A percentile compares a stretch with the other conserved stretches of the same genome.
Evolutionary conservation across 2,797 vertebrate genomes (phyloP).

Genomic region (Setipinna tenuifilis): DNA sequence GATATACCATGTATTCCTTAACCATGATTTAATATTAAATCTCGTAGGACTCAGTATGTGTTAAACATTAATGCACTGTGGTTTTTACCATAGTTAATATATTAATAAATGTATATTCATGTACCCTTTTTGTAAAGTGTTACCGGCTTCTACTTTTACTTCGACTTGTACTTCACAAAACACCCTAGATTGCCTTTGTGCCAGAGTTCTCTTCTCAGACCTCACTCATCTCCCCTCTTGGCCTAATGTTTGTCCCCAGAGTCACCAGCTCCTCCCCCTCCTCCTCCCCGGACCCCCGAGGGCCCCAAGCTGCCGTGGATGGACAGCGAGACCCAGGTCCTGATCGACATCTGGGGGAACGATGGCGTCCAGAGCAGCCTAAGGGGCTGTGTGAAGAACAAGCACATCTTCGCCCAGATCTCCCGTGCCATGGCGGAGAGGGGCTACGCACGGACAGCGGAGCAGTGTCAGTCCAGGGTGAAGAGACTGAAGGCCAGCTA

Average conservation of each 20-base stretch:
- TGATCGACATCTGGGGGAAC: conserved; percentile 73
- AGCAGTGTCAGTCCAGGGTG: conserved; percentile 75
- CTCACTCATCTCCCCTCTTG: too few species aligned
- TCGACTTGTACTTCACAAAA: background rate
- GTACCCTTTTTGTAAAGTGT: too few species aligned
- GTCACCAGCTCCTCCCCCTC: conserved; percentile 19
- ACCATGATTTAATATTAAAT: too few species aligned
- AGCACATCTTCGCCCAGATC: conserved; percentile 71
- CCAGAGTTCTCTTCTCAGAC: too few species aligned
- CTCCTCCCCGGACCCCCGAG: conserved; percentile 57
- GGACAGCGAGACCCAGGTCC: conserved; percentile 68
- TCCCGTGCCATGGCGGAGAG: conserved; percentile 67
- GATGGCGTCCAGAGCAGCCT: conserved; percentile 69
- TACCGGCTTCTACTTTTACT: too few species aligned
- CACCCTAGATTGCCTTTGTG: too few species aligned
- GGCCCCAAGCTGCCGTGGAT: conserved; percentile 69
- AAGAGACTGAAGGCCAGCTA: conserved; percentile 75
- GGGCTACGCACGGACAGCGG: conserved; percentile 69
- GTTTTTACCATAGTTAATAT: too few species aligned
- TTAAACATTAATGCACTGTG: too few species aligned
- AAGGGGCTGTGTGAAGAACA: conserved; percentile 72
- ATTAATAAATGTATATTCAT: too few species aligned
- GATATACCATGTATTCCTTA: too few species aligned
- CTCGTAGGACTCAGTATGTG: too few species aligned
- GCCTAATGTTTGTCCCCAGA: too few species aligned